These are phyloP conservation scores for Pimpla rufipes DNA, from an alignment of 2,888 invertebrate genomes.

Conservation along the genomic window DNA sequence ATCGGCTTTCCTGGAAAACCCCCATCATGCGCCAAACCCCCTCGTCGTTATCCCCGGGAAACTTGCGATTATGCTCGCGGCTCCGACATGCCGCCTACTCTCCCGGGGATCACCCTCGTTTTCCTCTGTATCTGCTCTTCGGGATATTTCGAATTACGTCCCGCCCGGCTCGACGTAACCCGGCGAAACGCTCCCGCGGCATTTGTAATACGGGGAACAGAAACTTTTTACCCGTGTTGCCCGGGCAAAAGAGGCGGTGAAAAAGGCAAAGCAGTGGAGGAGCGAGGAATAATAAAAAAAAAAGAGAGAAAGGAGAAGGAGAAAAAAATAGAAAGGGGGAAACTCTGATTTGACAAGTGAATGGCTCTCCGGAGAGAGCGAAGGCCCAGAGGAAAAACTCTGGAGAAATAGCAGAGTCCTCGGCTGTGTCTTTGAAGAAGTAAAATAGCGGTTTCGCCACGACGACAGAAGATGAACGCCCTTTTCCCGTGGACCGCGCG, in stretches of 20 bases:
- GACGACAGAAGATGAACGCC: conserved; percentile 21
- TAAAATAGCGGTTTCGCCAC: conserved; percentile 40
- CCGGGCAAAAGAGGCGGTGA: conserved; percentile 18
- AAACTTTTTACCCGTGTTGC: not conserved
- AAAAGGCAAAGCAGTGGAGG: conserved; percentile 28
- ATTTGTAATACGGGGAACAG: conserved; percentile 22
- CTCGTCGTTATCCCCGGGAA: conserved; percentile 38
- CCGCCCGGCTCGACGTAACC: not conserved
- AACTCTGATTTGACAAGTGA: conserved; percentile 61
- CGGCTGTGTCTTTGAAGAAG: conserved; percentile 45
- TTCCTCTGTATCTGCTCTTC: conserved; percentile 21
- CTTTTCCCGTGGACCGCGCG: conserved; percentile 9
- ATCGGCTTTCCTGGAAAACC: conserved; percentile 55
- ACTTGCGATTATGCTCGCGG: conserved; percentile 44
- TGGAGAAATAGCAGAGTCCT: conserved; percentile 21
- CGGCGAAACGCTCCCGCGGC: conserved; percentile 4
- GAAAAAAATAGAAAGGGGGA: conserved; percentile 15
- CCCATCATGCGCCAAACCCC: conserved; percentile 28
- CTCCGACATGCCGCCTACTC: conserved; percentile 30
- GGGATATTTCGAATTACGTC: conserved; percentile 48
- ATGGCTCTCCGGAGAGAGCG: conserved; percentile 33
- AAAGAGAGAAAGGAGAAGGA: conserved; percentile 7
- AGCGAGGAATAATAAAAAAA: conserved; percentile 10
- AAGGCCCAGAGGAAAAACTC: conserved; percentile 23
- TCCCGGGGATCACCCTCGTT: conserved; percentile 11